A percentile compares a stretch with the other conserved stretches of the same genome.
phyloP scores from a whole-genome alignment of 2,888 invertebrate species.

The Melolontha melolontha region DNA sequence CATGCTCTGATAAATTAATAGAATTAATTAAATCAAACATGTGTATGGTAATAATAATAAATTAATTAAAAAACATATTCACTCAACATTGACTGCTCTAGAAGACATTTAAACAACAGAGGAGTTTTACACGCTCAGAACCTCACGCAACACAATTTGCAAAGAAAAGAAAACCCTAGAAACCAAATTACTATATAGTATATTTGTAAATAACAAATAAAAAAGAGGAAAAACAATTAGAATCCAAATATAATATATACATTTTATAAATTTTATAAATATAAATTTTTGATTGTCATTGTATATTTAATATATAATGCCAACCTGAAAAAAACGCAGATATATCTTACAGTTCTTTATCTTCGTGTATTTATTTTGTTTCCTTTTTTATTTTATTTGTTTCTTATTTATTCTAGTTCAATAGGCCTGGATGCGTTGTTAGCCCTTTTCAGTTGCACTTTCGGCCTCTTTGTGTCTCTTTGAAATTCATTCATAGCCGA shows the following conservation, averaged over 20 bases:
- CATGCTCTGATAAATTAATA: slow-evolving; percentile 60
- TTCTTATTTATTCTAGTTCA: slow-evolving; percentile 63
- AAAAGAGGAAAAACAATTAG: slow-evolving; percentile 39
- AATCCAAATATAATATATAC: slow-evolving; percentile 45
- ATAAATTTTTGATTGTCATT: no score
- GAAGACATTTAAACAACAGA: slow-evolving; percentile 63
- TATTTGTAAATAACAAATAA: slow-evolving; percentile 29
- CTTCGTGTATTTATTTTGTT: slow-evolving; percentile 28
- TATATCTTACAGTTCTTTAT: slow-evolving; percentile 64
- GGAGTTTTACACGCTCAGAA: slow-evolving; percentile 63
- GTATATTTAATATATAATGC: slow-evolving; percentile 60
- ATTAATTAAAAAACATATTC: slow-evolving; percentile 58
- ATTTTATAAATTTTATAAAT: slow-evolving; percentile 46
- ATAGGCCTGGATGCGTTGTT: slow-evolving; percentile 95
- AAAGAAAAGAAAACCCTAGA: slow-evolving; percentile 53
- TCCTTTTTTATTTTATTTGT: slow-evolving; percentile 7
- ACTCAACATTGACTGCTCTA: slow-evolving; percentile 48
- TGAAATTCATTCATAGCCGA: slow-evolving; percentile 98
- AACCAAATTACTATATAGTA: slow-evolving; percentile 51
- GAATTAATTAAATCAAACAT: slow-evolving; percentile 50
- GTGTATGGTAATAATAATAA: slow-evolving; percentile 55
- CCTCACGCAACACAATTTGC: slow-evolving; percentile 62
- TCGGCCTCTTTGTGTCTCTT: slow-evolving; percentile 96
- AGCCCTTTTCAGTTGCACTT: slow-evolving; percentile 96
- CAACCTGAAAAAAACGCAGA: slow-evolving; percentile 57